Conservation (phyloP, 2,797 vertebrate genomes). For the Lutjanus campechanus region DNA sequence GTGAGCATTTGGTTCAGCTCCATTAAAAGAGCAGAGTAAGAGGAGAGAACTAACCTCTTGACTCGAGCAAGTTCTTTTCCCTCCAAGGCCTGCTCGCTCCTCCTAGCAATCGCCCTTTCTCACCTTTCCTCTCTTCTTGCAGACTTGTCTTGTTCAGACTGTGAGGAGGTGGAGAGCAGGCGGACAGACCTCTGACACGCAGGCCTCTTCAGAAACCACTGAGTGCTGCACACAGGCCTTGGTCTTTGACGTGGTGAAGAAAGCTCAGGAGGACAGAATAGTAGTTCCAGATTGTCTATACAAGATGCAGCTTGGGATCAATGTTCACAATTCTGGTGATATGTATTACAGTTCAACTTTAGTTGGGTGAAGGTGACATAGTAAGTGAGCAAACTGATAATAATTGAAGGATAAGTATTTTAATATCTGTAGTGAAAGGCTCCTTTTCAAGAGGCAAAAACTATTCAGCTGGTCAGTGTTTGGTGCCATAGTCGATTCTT, state of each 20-base stretch:
- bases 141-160: background rate
- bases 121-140: slow-evolving; percentile 24
- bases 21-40: slow-evolving; percentile 25
- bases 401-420: background rate
- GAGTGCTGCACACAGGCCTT: background rate
- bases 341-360: background rate
- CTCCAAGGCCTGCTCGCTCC: background rate
- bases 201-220: background rate
- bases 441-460: background rate
- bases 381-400: background rate
- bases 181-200: slow-evolving; percentile 28
- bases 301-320: background rate
- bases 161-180: slow-evolving; percentile 15
- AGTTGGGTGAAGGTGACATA: background rate
- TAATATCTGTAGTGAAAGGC: no score
- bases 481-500: background rate
- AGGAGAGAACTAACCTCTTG: slow-evolving; percentile 22
- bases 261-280: background rate
- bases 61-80: background rate
- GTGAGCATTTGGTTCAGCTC: slow-evolving; percentile 4
- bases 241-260: background rate
- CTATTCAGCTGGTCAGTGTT: slow-evolving; percentile 2
- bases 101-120: slow-evolving; percentile 19
- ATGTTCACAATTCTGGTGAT: slow-evolving; percentile 1
- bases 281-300: background rate